Base-by-base conservation (phyloP, 2,113 vertebrate genomes). In the Centropus bengalensis region DNA sequence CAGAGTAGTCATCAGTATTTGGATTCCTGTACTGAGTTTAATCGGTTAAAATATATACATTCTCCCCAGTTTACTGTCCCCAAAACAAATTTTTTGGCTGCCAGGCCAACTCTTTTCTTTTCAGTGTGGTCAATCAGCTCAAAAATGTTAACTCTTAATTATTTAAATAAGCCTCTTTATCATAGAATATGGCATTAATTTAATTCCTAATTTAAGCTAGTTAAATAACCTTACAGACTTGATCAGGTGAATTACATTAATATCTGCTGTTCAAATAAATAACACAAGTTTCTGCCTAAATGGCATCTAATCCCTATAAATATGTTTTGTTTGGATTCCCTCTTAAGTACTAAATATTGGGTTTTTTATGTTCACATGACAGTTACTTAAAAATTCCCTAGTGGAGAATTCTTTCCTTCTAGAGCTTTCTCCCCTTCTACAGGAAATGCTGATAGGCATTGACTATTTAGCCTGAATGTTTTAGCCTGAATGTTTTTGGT, bases 101-200 rank as follows among this genome's bases (percentile, higher is more conserved):
- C 85, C 63, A 60, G 45, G 67, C 32, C 74, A 71, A 51, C 22
- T 38, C 55, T 79, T 89, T 76, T 17, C 88, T 88, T 66, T 92
- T 94, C 55, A 81, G 8, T 64, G 36, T 54, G 89, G 14, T 93
- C 91, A 95, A 77, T 91, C 73, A 93, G 36, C 80, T 92, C 17
- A 58, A 80, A 94, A 70, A 28, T 45, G 26, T 52, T 88, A 81
- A 60, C 9, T 87, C 47, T 82, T 87, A 59, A 78, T 91, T 79
- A 93, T 94, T 96, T 90, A 93, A 96, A 96, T 92, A 94, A 59
- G 44, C 54, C 23, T 82, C 71, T 89, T 76, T 96, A 60, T 75
- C 91, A 55, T 58, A 86, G 85, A 95, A 74, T 84, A 66, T 64
- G 64, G 6, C 30, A 80, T 95, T 96, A 96, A 89, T 91, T 88